Conservation (phyloP, 1,140 invertebrate genomes). For the Anoplolepis gracilipes region DNA sequence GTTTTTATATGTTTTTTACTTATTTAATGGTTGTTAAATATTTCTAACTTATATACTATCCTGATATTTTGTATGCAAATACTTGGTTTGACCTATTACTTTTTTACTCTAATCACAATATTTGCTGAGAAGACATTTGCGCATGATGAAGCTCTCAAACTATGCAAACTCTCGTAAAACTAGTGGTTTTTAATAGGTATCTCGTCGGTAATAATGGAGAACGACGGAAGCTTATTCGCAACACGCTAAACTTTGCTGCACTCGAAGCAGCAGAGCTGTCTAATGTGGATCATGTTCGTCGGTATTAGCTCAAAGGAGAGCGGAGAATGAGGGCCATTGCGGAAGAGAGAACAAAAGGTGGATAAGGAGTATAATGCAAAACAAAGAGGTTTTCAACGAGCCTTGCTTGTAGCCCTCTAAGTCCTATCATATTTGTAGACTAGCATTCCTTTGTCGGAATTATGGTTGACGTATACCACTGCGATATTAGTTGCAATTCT, state of each 20-base stretch:
- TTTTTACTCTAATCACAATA: not conserved
- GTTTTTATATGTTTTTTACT: not conserved
- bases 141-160: conserved; percentile 7
- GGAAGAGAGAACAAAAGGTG: conserved; percentile 37
- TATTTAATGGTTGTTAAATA: not conserved
- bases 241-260: conserved; percentile 1
- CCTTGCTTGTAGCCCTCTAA: not conserved
- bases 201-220: conserved; percentile 14
- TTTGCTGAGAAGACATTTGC: not conserved
- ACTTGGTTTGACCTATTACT: not conserved
- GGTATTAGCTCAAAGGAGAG: conserved; percentile 42
- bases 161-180: conserved; percentile 38
- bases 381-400: conserved; percentile 32
- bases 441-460: not conserved
- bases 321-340: not conserved
- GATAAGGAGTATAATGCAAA: conserved; percentile 38
- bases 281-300: conserved; percentile 52
- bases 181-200: conserved; percentile 22
- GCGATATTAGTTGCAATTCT: not conserved
- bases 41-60: not conserved
- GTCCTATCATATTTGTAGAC: not conserved
- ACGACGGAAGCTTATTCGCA: conserved; percentile 5
- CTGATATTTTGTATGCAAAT: not conserved
- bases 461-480: conserved; percentile 18
- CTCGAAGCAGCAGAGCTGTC: conserved; percentile 8